Evolutionary conservation across 2,113 vertebrate genomes (phyloP).

Genomic region (Melanerpes formicivorus): DNA sequence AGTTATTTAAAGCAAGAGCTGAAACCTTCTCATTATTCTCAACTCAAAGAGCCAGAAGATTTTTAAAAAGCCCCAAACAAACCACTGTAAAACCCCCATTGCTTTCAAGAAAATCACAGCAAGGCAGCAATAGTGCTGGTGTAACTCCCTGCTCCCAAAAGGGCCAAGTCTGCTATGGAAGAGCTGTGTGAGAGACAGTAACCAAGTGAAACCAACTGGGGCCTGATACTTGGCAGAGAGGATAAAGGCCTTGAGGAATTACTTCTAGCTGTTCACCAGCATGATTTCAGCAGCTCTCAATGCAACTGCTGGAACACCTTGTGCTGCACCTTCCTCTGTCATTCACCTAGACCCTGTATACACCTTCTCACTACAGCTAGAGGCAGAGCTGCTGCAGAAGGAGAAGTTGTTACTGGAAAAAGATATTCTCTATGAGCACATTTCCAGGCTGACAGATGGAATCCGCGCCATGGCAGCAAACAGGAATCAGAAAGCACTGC

Average conservation of each 20-base stretch:
- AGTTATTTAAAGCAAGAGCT: neutral
- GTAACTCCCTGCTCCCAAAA: neutral
- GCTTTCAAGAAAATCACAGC: neutral
- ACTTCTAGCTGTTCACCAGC: neutral
- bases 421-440: conserved; percentile 84
- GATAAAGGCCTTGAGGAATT: neutral
- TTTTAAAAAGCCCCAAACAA: neutral
- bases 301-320: neutral
- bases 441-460: conserved; percentile 78
- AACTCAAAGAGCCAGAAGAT: neutral
- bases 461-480: conserved; percentile 68
- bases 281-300: neutral
- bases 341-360: neutral
- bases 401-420: conserved; percentile 87
- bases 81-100: neutral
- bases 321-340: neutral
- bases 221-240: neutral
- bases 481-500: conserved; percentile 77
- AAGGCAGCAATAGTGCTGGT: neutral
- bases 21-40: neutral
- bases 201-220: neutral
- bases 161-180: fast-evolving
- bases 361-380: conserved; percentile 76
- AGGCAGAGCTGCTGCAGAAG: conserved; percentile 80
- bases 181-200: fast-evolving